These are phyloP conservation scores for Potorous gilbertii DNA, from an alignment of 2,797 vertebrate genomes.

Conservation along the genomic window DNA sequence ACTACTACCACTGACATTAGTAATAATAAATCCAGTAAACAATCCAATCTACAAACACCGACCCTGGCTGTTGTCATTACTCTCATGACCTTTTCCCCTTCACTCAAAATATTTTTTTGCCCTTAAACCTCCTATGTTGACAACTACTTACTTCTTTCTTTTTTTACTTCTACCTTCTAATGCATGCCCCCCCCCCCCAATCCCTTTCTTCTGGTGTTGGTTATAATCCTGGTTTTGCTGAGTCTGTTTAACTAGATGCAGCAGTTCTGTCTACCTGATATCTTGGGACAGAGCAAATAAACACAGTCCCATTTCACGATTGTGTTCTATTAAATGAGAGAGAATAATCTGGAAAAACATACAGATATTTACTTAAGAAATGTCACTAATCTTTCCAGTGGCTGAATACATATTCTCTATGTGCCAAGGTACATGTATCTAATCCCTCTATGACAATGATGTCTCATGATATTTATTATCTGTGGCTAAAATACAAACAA, in stretches of 20 bases:
- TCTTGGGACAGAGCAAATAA: not conserved
- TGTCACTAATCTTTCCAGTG: not conserved
- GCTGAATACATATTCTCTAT: not conserved
- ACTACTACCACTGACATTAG: not conserved
- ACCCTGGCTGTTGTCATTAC: not conserved
- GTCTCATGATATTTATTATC: not conserved
- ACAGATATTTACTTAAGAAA: not conserved
- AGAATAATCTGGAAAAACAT: not conserved
- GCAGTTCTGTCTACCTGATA: not conserved
- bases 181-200: not conserved
- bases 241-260: not conserved
- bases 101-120: not conserved
- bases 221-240: not conserved
- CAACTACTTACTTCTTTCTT: not conserved
- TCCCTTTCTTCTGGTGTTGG: not conserved
- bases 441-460: not conserved
- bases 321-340: constrained; percentile 45
- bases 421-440: not conserved
- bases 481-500: not conserved
- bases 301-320: constrained; percentile 15
- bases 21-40: not conserved
- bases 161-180: not conserved
- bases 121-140: not conserved
- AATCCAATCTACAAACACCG: not conserved
- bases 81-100: not conserved